A percentile compares a stretch with the other conserved stretches of the same genome.
Conservation (phyloP, 2,113 vertebrate genomes). For the Psettodes erumei region DNA sequence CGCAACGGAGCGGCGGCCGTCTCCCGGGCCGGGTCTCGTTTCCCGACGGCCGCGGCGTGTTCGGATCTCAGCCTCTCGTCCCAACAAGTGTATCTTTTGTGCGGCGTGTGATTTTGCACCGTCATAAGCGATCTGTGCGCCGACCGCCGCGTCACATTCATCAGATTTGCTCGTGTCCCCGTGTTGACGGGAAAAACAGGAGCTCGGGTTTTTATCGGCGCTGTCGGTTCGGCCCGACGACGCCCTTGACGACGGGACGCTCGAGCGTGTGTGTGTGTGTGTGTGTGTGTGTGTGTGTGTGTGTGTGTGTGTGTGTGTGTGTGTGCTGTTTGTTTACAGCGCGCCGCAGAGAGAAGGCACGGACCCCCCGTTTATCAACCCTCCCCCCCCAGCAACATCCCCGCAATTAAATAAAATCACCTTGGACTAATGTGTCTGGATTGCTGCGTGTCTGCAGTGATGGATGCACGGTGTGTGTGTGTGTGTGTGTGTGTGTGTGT, state of each 20-base stretch:
- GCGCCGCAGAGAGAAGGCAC: constrained; percentile 13
- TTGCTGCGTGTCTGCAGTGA: constrained; percentile 51
- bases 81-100: constrained; percentile 71
- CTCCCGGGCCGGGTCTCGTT: no score
- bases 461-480: constrained; percentile 41
- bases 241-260: constrained; percentile 57
- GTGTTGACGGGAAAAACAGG: constrained; percentile 79
- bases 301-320: no score
- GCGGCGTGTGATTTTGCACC: constrained; percentile 78
- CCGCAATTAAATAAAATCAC: constrained; percentile 56
- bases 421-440: constrained; percentile 32
- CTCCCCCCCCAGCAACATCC: not conserved
- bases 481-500: no score
- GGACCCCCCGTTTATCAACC: constrained; percentile 10
- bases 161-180: constrained; percentile 79
- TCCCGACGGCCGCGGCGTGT: constrained; percentile 64
- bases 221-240: constrained; percentile 66
- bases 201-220: constrained; percentile 69
- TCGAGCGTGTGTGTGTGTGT: no score
- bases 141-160: no score
- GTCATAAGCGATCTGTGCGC: constrained; percentile 76
- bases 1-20: no score
- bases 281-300: no score
- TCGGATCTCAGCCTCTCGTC: constrained; percentile 52
- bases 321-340: constrained; percentile 56